Conservation (phyloP, 2,113 vertebrate species). For the Chaetorhynchus papuensis region DNA sequence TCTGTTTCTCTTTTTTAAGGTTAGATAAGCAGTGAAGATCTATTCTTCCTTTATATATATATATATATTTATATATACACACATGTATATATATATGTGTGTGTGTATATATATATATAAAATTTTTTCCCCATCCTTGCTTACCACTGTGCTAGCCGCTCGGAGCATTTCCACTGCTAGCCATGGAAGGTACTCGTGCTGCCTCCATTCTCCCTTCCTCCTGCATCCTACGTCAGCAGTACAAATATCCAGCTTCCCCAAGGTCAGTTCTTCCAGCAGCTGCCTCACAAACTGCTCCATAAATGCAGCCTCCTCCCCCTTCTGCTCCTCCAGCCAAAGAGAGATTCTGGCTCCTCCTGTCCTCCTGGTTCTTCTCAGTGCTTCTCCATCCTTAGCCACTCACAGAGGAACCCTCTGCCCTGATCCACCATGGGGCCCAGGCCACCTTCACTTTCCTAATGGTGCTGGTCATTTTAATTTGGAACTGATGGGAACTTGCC, state of each 20-base stretch:
- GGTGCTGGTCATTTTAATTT: constrained; percentile 25
- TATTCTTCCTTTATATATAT: not conserved
- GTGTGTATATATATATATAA: not conserved
- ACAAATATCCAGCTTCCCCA: constrained; percentile 16
- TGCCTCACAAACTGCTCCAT: not conserved
- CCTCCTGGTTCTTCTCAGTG: not conserved
- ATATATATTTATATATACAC: not conserved
- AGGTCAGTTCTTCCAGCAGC: constrained; percentile 23
- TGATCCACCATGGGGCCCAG: not conserved
- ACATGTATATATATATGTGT: rapidly evolving
- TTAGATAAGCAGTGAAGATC: constrained; percentile 41
- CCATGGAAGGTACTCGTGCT: constrained; percentile 6
- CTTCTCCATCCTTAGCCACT: constrained; percentile 31
- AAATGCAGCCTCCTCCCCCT: not conserved
- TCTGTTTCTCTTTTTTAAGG: not conserved
- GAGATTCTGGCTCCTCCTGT: not conserved
- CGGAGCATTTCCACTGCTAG: constrained; percentile 22
- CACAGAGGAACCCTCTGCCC: not conserved
- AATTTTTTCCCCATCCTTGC: not conserved
- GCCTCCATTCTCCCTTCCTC: constrained; percentile 20
- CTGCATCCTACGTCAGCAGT: constrained; percentile 17
- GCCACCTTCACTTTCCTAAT: not conserved
- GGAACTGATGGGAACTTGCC: constrained; percentile 6
- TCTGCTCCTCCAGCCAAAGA: constrained; percentile 24
- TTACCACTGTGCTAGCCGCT: constrained; percentile 4